A percentile compares a stretch with the other conserved stretches of the same genome.
phyloP scores from a whole-genome alignment of 2,888 invertebrate genomes.

The Protophormia terraenovae region DNA sequence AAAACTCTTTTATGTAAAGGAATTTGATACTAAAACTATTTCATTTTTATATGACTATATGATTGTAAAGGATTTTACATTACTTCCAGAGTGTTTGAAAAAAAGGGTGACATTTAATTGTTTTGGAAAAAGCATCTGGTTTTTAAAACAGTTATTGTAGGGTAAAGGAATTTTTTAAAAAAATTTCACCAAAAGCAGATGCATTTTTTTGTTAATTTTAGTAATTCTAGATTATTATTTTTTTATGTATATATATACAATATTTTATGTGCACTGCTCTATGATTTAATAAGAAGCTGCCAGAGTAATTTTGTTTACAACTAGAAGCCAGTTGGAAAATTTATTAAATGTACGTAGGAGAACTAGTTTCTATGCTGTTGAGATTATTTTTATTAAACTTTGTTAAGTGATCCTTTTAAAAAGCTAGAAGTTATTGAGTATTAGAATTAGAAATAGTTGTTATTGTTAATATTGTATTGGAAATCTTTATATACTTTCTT shows the following conservation, averaged over 20 bases:
- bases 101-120: constrained; percentile 54
- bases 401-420: no score
- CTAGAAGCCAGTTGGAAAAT: background rate
- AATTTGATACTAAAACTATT: constrained; percentile 52
- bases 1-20: constrained; percentile 10
- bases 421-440: no score
- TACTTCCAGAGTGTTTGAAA: background rate
- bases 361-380: no score
- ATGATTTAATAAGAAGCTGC: background rate
- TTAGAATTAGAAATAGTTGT: no score
- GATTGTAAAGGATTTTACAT: constrained; percentile 35
- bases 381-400: no score
- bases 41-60: background rate
- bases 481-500: no score
- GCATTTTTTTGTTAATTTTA: constrained; percentile 1
- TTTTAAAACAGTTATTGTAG: constrained; percentile 12
- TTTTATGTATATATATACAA: background rate
- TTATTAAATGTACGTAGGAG: background rate
- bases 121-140: constrained; percentile 54
- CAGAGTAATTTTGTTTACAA: background rate
- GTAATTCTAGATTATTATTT: background rate
- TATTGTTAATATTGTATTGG: no score
- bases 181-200: constrained; percentile 34
- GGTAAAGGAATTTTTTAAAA: constrained; percentile 22
- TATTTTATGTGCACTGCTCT: no score